These are phyloP conservation scores for Esox niger DNA, from an alignment of 2,113 vertebrate genomes.

Conservation along the genomic window DNA sequence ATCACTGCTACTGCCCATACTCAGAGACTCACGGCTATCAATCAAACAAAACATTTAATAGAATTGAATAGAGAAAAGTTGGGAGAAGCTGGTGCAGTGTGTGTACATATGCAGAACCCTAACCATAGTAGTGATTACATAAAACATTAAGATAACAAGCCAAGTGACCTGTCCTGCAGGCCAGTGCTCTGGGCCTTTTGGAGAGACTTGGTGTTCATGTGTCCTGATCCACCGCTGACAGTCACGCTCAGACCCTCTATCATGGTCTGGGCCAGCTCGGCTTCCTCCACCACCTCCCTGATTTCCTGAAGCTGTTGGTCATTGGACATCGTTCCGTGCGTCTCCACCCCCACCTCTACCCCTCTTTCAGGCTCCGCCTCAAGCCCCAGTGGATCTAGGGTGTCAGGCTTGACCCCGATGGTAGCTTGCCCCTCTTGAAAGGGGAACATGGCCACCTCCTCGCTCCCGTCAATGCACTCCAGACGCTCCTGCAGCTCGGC, in stretches of 20 bases:
- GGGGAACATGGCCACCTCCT: constrained; percentile 74
- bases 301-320: constrained; percentile 76
- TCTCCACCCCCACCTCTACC: constrained; percentile 30
- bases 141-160: no score
- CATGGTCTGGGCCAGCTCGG: constrained; percentile 68
- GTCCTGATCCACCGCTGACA: constrained; percentile 71
- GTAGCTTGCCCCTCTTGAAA: constrained; percentile 70
- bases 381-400: background rate
- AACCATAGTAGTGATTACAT: no score
- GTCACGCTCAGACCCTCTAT: constrained; percentile 77
- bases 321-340: constrained; percentile 60
- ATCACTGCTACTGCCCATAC: constrained; percentile 38
- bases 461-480: constrained; percentile 90
- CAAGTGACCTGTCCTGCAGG: constrained; percentile 80
- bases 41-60: constrained; percentile 1
- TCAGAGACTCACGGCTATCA: constrained; percentile 51
- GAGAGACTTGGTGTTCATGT: constrained; percentile 64
- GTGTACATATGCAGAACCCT: no score
- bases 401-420: constrained; percentile 55
- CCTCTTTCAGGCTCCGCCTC: constrained; percentile 46
- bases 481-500: constrained; percentile 95
- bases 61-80: background rate
- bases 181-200: constrained; percentile 76
- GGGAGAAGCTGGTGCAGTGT: no score
- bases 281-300: constrained; percentile 79